Conservation (phyloP, 2,797 vertebrate species). For the Hephaestus fuliginosus region DNA sequence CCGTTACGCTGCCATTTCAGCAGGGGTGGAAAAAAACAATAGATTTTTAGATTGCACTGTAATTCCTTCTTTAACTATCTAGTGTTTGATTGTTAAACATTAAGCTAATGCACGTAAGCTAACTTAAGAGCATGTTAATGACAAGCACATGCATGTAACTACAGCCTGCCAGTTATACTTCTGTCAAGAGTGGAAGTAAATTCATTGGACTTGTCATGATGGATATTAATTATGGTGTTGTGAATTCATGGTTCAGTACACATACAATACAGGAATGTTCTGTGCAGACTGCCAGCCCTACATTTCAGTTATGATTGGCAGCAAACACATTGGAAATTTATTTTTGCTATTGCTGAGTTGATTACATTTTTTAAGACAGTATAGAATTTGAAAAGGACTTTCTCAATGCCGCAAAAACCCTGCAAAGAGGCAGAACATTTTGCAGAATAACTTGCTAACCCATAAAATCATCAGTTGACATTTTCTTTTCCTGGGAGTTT, state of each 20-base stretch:
- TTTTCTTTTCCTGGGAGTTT: neutral
- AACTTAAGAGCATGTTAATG: constrained; percentile 17
- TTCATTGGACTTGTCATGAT: constrained; percentile 19
- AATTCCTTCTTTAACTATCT: constrained; percentile 13
- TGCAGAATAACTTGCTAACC: constrained; percentile 13
- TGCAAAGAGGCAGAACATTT: constrained; percentile 22
- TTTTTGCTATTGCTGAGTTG: neutral
- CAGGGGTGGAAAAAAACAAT: neutral
- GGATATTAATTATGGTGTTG: constrained; percentile 5
- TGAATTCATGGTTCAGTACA: neutral
- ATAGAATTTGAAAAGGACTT: constrained; percentile 9
- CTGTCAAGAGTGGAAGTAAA: constrained; percentile 7
- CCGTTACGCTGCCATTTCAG: neutral
- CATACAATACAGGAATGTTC: neutral
- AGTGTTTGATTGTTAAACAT: neutral
- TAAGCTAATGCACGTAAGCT: constrained; percentile 23
- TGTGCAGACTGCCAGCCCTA: neutral
- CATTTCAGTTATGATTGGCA: neutral
- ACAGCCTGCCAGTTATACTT: constrained; percentile 15
- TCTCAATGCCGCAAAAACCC: constrained; percentile 27
- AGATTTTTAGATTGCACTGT: constrained; percentile 26
- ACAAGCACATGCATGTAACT: constrained; percentile 25
- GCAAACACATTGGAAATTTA: neutral
- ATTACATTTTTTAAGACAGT: neutral
- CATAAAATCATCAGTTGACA: neutral